Base-by-base conservation (phyloP, 30 jellyfish, hydroid and myxozoan genomes). In the Phacellophora camtschatica region DNA sequence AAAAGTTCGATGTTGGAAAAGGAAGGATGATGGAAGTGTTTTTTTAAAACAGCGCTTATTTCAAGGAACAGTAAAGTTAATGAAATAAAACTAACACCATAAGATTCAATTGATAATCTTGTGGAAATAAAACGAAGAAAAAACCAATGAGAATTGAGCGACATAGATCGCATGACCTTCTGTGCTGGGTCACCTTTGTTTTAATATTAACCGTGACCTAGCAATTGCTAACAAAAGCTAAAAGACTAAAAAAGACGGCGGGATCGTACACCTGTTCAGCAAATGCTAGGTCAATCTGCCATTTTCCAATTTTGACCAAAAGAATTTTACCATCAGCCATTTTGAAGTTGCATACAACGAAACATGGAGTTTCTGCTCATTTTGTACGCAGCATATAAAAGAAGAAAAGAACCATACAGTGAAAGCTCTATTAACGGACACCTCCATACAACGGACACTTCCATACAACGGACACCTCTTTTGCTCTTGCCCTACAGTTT, bases 211-310 rank as follows among this genome's bases (percentile, higher is more conserved):
- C 56, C 46, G 71, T 73, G 86, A 73, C 86, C 86, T 28, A 73
- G 86, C 86, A 35, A 49, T 51, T 73, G 59, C 72, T 6, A 8
- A 11, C 31, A 25, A 18, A 43, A 73, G 46, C 51, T 50, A 73
- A 4, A 42, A 19, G 25, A 37, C 74, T 28, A 24, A 20, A 49
- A 73, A 16, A 53, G 22, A 65, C 86, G 84, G 74, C 74, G 35
- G 82, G 82, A 39, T 19, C 45, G 46, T 33, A 56, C 86, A 73
- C 86, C 86, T 73, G 86, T 73, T 50, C 63, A 45, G 41, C 22
- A 67, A 67, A 43, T 13, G 25, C 82, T 67, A 25, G 82, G 82
- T 67, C 82, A 67, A 67, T n/a, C 31, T 25, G n/a, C n/a, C n/a
- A n/a, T n/a, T n/a, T n/a, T n/a, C n/a, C n/a, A n/a, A n/a, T n/a